These are phyloP conservation scores for Tillus elongatus DNA, from an alignment of 2,888 invertebrate genomes.

Conservation along the genomic window DNA sequence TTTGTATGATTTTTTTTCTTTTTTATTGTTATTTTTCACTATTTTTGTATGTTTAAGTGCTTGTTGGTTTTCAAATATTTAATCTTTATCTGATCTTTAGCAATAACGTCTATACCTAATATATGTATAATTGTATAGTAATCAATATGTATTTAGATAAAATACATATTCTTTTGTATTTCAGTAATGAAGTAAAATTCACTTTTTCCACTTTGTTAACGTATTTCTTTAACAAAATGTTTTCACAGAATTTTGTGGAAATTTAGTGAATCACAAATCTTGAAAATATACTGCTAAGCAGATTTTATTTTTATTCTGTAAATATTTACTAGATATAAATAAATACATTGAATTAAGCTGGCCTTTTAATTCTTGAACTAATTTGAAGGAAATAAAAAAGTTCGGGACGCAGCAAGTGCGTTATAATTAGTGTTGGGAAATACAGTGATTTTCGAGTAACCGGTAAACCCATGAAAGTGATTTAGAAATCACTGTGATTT, in stretches of 20 bases:
- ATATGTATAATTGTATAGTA: no score
- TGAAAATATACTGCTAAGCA: constrained; percentile 38
- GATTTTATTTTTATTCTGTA: constrained; percentile 42
- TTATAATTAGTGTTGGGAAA: no score
- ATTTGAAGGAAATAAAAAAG: no score
- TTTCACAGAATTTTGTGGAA: constrained; percentile 15
- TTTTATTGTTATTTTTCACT: constrained; percentile 6
- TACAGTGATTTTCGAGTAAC: no score
- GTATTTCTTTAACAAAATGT: constrained; percentile 14
- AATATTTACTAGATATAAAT: constrained; percentile 41
- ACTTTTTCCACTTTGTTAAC: constrained; percentile 18
- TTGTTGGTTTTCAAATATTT: constrained; percentile 9
- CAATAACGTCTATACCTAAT: constrained; percentile 16
- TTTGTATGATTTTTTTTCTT: background rate
- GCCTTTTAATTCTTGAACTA: no score
- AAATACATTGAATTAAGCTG: constrained; percentile 27
- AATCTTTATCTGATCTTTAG: constrained; percentile 11
- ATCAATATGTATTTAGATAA: background rate
- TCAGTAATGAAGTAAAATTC: constrained; percentile 21
- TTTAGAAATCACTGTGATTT: no score
- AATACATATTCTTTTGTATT: background rate
- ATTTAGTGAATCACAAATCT: constrained; percentile 24
- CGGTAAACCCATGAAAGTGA: no score
- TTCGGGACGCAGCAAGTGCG: no score
- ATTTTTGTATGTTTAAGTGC: constrained; percentile 7